These are phyloP conservation scores for Dolichotis patagonum DNA, from an alignment of 2,113 vertebrate species.

Conservation along the genomic window DNA sequence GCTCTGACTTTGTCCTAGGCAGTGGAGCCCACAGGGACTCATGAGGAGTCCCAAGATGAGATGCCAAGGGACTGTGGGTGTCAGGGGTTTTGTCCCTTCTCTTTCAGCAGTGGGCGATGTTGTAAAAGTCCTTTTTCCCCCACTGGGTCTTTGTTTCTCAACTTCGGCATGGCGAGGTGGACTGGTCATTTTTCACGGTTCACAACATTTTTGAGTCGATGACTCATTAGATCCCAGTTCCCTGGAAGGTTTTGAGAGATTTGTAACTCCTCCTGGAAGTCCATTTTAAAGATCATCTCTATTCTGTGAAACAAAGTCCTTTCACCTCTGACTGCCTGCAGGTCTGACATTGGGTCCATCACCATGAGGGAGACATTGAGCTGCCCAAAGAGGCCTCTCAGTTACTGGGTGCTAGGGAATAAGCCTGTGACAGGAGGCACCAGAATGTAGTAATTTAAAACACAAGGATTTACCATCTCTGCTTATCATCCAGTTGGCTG, in stretches of 20 bases:
- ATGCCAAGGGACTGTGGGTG: neutral
- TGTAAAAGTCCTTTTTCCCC: no score
- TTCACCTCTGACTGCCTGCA: neutral
- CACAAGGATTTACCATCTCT: neutral
- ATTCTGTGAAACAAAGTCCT: neutral
- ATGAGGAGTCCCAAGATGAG: neutral
- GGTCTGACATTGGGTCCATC: neutral
- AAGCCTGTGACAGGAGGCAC: neutral
- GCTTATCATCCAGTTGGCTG: neutral
- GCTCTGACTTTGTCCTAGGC: neutral
- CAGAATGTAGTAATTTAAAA: neutral
- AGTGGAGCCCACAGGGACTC: neutral
- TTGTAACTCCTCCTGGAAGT: neutral
- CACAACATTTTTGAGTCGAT: neutral
- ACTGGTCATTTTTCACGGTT: neutral
- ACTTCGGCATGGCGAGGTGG: neutral
- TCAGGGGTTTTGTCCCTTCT: neutral
- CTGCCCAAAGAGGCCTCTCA: neutral
- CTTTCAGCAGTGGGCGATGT: no score
- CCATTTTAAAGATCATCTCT: neutral
- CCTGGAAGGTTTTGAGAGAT: neutral
- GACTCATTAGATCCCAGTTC: neutral
- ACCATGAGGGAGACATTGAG: neutral
- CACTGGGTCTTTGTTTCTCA: neutral
- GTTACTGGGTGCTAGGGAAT: neutral